Evolutionary conservation across 2,113 vertebrate species (phyloP).

Genomic region (Petromus typicus): DNA sequence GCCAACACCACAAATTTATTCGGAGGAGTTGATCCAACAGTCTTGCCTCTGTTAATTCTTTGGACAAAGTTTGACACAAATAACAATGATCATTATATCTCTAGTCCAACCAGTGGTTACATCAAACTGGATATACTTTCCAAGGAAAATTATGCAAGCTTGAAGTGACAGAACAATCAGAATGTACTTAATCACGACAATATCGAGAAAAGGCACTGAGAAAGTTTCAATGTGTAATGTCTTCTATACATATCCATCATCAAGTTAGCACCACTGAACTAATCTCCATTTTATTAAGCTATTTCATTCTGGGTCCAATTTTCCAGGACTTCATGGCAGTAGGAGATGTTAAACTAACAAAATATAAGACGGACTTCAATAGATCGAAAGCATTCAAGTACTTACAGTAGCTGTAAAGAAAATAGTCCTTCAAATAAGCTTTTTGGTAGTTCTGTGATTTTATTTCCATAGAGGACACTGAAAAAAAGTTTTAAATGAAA

Average conservation of each 20-base stretch:
- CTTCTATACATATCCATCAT: neutral
- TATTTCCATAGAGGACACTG: constrained; percentile 99
- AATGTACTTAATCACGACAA: constrained; percentile 11
- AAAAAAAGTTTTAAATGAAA: constrained; percentile 61
- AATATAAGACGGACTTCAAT: neutral
- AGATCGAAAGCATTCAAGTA: constrained; percentile 79
- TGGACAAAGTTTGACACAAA: constrained; percentile 51
- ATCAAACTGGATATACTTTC: constrained; percentile 49
- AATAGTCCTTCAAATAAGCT: constrained; percentile 97
- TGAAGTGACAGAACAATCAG: neutral
- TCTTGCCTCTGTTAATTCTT: constrained; percentile 53
- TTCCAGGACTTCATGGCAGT: neutral
- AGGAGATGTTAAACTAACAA: neutral
- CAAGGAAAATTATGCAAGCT: neutral
- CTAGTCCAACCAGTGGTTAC: constrained; percentile 4
- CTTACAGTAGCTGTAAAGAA: constrained; percentile 98
- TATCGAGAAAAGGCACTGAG: neutral
- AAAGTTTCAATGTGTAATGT: neutral
- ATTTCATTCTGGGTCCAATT: neutral
- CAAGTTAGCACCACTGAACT: neutral
- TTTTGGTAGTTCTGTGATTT: constrained; percentile 99
- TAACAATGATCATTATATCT: neutral
- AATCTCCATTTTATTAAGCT: constrained; percentile 16
- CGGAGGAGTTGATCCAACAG: neutral
- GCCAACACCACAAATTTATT: neutral